phyloP scores from a whole-genome alignment of 2,888 invertebrate genomes.

The Polydrusus cervinus region DNA sequence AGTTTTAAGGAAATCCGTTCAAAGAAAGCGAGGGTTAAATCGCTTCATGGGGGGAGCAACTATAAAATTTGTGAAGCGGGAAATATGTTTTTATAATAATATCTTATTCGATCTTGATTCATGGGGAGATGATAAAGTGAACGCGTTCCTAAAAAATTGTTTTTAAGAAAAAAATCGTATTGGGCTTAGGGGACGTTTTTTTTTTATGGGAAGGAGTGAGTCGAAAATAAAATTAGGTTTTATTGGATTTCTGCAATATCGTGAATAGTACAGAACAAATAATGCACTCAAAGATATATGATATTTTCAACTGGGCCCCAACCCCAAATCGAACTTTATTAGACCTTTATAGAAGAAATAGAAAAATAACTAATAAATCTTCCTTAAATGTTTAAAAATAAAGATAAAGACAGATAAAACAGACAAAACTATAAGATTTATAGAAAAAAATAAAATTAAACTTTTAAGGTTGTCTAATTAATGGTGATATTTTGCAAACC shows the following conservation, averaged over 20 bases:
- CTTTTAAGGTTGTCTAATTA: too few relatives aligned
- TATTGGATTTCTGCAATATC: not conserved
- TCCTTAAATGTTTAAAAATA: too few relatives aligned
- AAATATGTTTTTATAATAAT: conserved; percentile 57
- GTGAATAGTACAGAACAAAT: too few relatives aligned
- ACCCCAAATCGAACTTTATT: too few relatives aligned
- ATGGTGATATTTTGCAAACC: too few relatives aligned
- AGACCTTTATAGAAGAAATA: too few relatives aligned
- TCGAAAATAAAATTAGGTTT: not conserved
- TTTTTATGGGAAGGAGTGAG: not conserved
- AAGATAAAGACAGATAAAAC: too few relatives aligned
- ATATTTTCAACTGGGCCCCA: too few relatives aligned
- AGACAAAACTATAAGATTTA: too few relatives aligned
- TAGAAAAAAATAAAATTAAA: too few relatives aligned
- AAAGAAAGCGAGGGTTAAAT: conserved; percentile 43
- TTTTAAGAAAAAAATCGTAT: conserved; percentile 23
- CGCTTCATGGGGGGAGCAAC: conserved; percentile 45
- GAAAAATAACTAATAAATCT: too few relatives aligned
- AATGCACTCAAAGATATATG: too few relatives aligned
- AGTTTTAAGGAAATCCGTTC: conserved; percentile 52
- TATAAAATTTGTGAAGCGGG: conserved; percentile 56
- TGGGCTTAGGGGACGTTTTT: not conserved
- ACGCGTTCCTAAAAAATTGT: conserved; percentile 42
- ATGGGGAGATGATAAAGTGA: conserved; percentile 49
- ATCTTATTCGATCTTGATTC: conserved; percentile 56